Evolutionary conservation across 2,888 invertebrate species (phyloP).

Genomic region (Lochmaea capreae): DNA sequence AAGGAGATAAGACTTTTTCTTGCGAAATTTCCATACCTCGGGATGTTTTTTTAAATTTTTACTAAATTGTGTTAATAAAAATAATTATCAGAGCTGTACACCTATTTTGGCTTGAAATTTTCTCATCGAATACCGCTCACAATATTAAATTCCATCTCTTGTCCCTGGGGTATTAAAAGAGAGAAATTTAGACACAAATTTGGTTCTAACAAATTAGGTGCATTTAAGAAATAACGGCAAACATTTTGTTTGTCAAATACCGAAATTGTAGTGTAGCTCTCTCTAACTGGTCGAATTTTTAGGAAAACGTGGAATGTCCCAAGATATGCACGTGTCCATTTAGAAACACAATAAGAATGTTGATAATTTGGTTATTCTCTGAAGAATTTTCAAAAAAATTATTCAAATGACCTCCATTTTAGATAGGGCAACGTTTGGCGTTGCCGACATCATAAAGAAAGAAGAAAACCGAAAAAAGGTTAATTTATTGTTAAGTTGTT

Average conservation of each 20-base stretch:
- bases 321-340: slow-evolving; percentile 19
- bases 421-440: slow-evolving; percentile 21
- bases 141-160: too few species aligned
- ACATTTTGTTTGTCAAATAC: background rate
- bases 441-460: slow-evolving; percentile 19
- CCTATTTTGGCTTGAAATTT: too few species aligned
- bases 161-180: too few species aligned
- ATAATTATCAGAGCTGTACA: too few species aligned
- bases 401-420: slow-evolving; percentile 36
- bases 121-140: too few species aligned
- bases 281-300: background rate
- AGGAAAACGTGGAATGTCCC: slow-evolving; percentile 7
- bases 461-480: slow-evolving; percentile 28
- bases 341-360: slow-evolving; percentile 23
- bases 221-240: background rate
- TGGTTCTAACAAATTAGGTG: too few species aligned
- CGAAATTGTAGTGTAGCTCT: background rate
- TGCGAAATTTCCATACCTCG: too few species aligned
- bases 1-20: too few species aligned
- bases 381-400: slow-evolving; percentile 30
- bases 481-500: slow-evolving; percentile 29
- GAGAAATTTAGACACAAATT: too few species aligned
- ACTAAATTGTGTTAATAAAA: too few species aligned
- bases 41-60: too few species aligned
- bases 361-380: slow-evolving; percentile 32